Percentiles rank a stretch among this genome's conserved stretches.
These are phyloP conservation scores for Tympanoctomys barrerae DNA, from an alignment of 2,797 vertebrate species.

Conservation along the genomic window DNA sequence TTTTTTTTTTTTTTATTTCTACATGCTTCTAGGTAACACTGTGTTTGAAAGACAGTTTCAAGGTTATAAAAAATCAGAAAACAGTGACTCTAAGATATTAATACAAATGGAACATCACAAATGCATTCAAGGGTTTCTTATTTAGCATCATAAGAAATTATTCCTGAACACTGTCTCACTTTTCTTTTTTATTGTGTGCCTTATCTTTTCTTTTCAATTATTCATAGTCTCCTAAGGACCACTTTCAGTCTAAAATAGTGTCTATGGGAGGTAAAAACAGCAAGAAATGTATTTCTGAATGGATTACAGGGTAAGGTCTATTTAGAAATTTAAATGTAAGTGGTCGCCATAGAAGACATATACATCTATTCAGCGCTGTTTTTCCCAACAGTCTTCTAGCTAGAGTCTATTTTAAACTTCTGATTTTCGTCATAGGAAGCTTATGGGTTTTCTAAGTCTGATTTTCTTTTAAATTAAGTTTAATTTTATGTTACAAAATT, in stretches of 20 bases:
- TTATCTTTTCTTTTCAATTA: conserved; percentile 80
- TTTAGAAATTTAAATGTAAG: conserved; percentile 77
- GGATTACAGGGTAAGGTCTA: conserved; percentile 54
- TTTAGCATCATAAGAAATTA: conserved; percentile 64
- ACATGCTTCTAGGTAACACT: conserved; percentile 50
- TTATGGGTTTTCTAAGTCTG: background rate
- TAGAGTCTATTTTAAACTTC: conserved; percentile 29
- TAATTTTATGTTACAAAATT: conserved; percentile 12
- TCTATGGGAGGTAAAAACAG: conserved; percentile 74
- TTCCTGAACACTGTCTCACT: conserved; percentile 60
- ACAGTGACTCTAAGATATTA: conserved; percentile 62
- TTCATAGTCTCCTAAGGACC: conserved; percentile 79
- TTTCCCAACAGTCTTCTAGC: background rate
- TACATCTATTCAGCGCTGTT: background rate
- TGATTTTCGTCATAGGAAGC: conserved; percentile 32
- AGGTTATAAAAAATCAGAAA: conserved; percentile 55
- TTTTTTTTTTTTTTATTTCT: conserved; percentile 45
- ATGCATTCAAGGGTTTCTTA: conserved; percentile 68
- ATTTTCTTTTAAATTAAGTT: conserved; percentile 40
- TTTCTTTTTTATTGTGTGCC: conserved; percentile 72
- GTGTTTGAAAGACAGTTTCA: conserved; percentile 36
- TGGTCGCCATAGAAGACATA: conserved; percentile 64
- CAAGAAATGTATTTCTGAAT: conserved; percentile 76
- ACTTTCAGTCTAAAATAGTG: conserved; percentile 74
- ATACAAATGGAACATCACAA: conserved; percentile 69